phyloP scores from a whole-genome alignment of 2,888 invertebrate genomes.

The Norana najaformis region DNA sequence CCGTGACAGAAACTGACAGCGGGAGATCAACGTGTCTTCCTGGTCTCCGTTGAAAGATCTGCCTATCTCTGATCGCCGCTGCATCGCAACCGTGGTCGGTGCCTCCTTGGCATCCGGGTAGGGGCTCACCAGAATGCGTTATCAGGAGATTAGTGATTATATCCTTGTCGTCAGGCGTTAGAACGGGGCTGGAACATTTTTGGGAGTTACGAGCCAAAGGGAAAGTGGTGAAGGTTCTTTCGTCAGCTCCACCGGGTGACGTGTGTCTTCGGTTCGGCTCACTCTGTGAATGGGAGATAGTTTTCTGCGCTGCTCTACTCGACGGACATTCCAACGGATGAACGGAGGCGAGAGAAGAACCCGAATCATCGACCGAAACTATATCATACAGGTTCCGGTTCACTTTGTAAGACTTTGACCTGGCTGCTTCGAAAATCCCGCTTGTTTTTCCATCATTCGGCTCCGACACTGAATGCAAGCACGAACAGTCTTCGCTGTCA shows the following conservation, averaged over 20 bases:
- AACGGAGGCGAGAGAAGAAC: neutral
- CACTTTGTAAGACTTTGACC: neutral
- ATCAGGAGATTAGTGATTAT: constrained; percentile 32
- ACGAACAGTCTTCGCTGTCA: neutral
- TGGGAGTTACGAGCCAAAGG: neutral
- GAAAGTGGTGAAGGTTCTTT: neutral
- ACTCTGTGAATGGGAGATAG: constrained; percentile 13
- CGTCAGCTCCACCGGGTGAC: neutral
- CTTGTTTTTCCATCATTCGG: neutral
- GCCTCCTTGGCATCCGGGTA: neutral
- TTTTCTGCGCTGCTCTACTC: neutral
- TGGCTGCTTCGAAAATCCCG: neutral
- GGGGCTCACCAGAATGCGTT: constrained; percentile 36
- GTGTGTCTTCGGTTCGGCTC: neutral
- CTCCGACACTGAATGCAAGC: neutral
- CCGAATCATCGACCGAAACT: neutral
- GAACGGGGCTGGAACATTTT: neutral
- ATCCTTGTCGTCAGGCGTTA: constrained; percentile 14
- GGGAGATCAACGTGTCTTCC: neutral
- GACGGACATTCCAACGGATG: neutral
- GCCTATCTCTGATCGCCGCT: neutral
- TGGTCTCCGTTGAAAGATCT: neutral
- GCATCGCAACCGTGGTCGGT: neutral
- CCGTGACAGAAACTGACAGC: constrained; percentile 27
- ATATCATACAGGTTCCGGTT: neutral